Evolutionary conservation across 2,888 invertebrate species (phyloP), one percentile per base, ranked within the genome.

Genomic region (Stegophylla sp.): DNA sequence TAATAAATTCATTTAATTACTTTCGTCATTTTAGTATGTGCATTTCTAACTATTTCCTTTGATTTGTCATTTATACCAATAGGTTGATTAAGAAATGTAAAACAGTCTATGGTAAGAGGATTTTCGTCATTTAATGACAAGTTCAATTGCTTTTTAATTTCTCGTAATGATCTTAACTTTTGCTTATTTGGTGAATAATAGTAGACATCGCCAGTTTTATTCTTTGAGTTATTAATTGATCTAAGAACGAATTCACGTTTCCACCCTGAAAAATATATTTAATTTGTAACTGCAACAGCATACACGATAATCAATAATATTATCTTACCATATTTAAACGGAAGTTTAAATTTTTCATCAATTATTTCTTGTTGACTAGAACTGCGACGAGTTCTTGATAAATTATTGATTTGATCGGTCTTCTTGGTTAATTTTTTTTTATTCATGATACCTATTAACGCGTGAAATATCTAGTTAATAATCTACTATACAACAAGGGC

Each of bases 31-130:
- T 82, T 83, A 26, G 72, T 84, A 85, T 89, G 89, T 3, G 90
- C 91, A 85, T 89, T 91, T 86, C 95, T 89, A 82, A 94, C 92
- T 10, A 92, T 90, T 87, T 96, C 96, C 83, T 91, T 91, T 7
- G 92, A 91, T 0, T 93, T 90, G 85, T 93, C 92, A 84, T 92
- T 89, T 0, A 91, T 86, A 1, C 93, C 93, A 48, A 95, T 87
- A 0, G 94, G 90, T 85, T 92, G 93, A 86, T 94, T 93, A 85
- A 91, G 91, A 86, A 95, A 95, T 13, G 94, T 92, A 85, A 96
- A 96, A 87, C 95, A 92, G 10, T 94, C 93, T 59, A 91, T 86
- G 0, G 91, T 90, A 56, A 94, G 86, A 0, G 91, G 91, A 2
- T 89, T 89, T 13, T 89, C 84, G 9, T 84, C 83, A 83, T 85